Conservation (phyloP, 2,113 vertebrate species). For the Campylorhamphus procurvoides region DNA sequence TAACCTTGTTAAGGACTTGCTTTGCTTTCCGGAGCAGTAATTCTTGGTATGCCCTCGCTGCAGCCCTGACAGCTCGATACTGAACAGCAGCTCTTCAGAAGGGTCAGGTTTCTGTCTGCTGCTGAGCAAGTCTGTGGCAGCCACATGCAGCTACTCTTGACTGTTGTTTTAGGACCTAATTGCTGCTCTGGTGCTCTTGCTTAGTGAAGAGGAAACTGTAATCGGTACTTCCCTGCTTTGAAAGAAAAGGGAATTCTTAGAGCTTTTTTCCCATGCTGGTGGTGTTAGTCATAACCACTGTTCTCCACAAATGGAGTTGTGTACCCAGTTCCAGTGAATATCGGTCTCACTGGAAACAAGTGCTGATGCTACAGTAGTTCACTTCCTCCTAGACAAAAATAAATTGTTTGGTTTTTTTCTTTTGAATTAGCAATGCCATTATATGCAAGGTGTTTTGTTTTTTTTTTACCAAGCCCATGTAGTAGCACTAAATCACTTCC, state of each 20-base stretch:
- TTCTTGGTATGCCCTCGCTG: neutral
- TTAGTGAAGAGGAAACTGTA: conserved; percentile 9
- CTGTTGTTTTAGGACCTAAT: neutral
- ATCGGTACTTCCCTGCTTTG: conserved; percentile 9
- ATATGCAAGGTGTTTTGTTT: neutral
- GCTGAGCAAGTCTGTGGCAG: neutral
- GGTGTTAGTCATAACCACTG: neutral
- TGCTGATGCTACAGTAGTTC: conserved; percentile 20
- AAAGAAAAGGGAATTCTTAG: conserved; percentile 51
- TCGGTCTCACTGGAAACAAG: neutral
- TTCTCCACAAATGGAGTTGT: neutral
- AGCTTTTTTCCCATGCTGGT: conserved; percentile 34
- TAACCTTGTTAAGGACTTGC: neutral
- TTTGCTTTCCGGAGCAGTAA: neutral
- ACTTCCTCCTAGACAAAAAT: conserved; percentile 4
- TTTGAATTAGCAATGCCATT: conserved; percentile 11
- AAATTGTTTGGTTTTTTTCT: neutral
- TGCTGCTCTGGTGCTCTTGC: neutral
- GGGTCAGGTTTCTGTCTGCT: neutral
- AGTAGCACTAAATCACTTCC: neutral
- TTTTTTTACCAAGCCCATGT: neutral
- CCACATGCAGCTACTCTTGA: neutral
- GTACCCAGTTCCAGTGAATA: neutral
- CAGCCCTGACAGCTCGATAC: neutral
- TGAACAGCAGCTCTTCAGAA: neutral